A percentile compares a stretch with the other conserved stretches of the same genome.
Conservation (phyloP, 2,797 vertebrate genomes). For the Chaenodraco wilsoni region DNA sequence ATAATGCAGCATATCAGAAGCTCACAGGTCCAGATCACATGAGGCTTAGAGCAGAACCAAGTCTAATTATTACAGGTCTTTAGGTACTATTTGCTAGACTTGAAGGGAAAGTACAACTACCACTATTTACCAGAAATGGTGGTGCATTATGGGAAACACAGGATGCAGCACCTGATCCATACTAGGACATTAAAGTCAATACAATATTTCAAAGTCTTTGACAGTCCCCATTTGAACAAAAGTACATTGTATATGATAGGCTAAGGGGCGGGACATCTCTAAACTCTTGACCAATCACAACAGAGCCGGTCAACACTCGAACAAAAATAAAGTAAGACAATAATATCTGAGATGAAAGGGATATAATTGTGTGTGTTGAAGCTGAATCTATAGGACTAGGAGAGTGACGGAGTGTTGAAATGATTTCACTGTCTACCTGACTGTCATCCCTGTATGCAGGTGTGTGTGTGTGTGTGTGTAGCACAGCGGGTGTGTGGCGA, state of each 20-base stretch:
- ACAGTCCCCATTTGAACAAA: too few relatives aligned
- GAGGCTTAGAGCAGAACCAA: constrained; percentile 8
- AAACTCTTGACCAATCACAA: too few relatives aligned
- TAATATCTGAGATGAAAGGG: constrained; percentile 3
- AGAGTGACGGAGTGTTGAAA: constrained; percentile 51
- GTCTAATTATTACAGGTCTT: not conserved
- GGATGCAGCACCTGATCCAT: not conserved
- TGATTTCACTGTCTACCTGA: constrained; percentile 50
- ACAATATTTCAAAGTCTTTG: too few relatives aligned
- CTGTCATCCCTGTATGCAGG: constrained; percentile 16
- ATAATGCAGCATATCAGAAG: constrained; percentile 8
- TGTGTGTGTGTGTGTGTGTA: constrained; percentile 13
- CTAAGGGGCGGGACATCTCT: too few relatives aligned
- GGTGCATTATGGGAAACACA: constrained; percentile 3
- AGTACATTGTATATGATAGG: too few relatives aligned
- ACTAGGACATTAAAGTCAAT: not conserved
- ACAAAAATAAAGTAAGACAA: not conserved
- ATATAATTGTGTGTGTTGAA: not conserved
- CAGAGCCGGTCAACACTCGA: too few relatives aligned
- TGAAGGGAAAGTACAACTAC: too few relatives aligned
- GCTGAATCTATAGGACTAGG: constrained; percentile 35
- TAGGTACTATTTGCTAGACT: not conserved
- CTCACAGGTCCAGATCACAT: constrained; percentile 16
- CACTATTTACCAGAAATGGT: not conserved
- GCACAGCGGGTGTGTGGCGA: not conserved